Evolutionary conservation across 1,140 invertebrate species (phyloP), one percentile per base, ranked within the genome.

Genomic region (Lordiphosa stackelbergi): DNA sequence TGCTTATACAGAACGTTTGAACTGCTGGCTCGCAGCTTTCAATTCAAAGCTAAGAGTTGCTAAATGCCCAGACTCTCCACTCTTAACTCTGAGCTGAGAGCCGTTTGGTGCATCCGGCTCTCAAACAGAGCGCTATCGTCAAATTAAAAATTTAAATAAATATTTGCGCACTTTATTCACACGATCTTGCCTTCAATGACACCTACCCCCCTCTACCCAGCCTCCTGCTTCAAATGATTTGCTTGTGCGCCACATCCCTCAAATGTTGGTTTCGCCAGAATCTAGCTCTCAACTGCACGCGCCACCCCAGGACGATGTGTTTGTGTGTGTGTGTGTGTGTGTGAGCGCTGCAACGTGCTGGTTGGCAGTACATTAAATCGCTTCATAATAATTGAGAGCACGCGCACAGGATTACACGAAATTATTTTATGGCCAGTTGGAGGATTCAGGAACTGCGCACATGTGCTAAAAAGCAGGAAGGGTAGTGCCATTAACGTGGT

Each of bases 381-480:
- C 69, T 60, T 65, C 53, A 59, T 49, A 56, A 78, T 77, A 78
- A 77, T 77, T 77, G 73, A 73, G 69, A 77, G 73, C 73, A 77
- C 73, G 73, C 74, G 73, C 69, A 53, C 40, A 42, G 73, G 73
- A 78, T 77, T 73, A 77, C 74, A 78, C 53, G 69, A 69, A 72
- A 77, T 78, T 48, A 73, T 78, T 73, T 78, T 59, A 78, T 73
- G 51, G 64, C 45, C 4, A 24, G 22, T 24, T 24, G 4, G 22
- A 46, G 64, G 45, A 55, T 42, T 28, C 34, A 13, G 28, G 22
- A 38, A 42, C 34, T 45, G 35, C 31, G 62, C 63, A 38, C 36
- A 12, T 22, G 34, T 47, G 43, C 45, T 2, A 0, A 40, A 42
- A 49, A 12, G 6, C 28, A 31, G 34, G 6, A 11, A 41, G 72